phyloP scores from a whole-genome alignment of 2,113 vertebrate genomes.

The Puma concolor region DNA sequence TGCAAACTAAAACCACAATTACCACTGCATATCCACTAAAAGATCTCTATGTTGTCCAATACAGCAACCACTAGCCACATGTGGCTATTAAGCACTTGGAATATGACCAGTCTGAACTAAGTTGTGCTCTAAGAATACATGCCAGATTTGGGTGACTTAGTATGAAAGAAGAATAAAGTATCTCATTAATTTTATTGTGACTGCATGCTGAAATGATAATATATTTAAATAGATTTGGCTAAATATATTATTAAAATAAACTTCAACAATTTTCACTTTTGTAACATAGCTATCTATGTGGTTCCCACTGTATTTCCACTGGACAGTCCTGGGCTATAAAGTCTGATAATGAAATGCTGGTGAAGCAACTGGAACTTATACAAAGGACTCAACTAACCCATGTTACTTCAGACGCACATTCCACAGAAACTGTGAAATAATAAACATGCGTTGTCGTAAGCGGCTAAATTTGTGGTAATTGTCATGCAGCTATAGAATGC shows the following conservation, averaged over 20 bases:
- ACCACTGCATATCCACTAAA: not conserved
- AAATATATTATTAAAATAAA: not conserved
- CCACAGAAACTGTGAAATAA: not conserved
- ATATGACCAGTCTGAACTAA: not conserved
- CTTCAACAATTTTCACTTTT: not conserved
- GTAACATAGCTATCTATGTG: not conserved
- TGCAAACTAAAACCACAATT: not conserved
- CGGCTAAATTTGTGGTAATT: not conserved
- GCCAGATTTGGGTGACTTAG: not conserved
- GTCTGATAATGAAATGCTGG: not conserved
- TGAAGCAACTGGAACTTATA: not conserved
- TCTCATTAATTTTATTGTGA: not conserved
- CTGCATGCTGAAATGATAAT: not conserved
- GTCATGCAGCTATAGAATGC: not conserved
- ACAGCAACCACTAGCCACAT: not conserved
- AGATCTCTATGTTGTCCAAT: not conserved
- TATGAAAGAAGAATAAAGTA: not conserved
- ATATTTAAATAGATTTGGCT: constrained; percentile 12
- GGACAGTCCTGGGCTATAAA: not conserved
- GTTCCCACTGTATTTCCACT: not conserved
- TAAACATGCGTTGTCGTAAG: not conserved
- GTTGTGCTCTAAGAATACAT: not conserved
- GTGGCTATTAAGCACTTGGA: not conserved
- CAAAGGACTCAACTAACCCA: not conserved
- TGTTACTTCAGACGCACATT: not conserved